Conservation (phyloP, 92 coral and sea anemone genomes). For the Zoanthus solanderi region DNA sequence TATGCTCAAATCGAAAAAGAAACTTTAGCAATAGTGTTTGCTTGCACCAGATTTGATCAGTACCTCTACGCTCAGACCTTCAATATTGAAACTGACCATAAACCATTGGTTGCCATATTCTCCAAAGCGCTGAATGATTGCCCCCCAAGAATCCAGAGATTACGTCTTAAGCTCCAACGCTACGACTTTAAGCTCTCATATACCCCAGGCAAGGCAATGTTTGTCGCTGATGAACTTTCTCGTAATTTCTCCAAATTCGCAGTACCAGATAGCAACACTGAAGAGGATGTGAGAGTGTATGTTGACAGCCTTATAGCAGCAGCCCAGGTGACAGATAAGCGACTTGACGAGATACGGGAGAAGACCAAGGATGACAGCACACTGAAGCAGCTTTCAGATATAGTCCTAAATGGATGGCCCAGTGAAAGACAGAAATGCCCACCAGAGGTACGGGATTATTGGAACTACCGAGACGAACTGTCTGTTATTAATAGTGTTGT, state of each 20-base stretch:
- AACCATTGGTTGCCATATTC: conserved; percentile 35
- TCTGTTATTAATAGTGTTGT: conserved; percentile 14
- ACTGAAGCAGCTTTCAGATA: conserved; percentile 28
- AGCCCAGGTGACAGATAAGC: conserved; percentile 15
- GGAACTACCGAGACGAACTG: conserved; percentile 50
- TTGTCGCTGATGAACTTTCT: conserved; percentile 16
- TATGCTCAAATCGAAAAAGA: conserved; percentile 44
- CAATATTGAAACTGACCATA: conserved; percentile 26
- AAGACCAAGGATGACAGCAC: conserved; percentile 39
- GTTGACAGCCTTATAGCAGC: conserved; percentile 14
- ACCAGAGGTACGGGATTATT: conserved; percentile 24
- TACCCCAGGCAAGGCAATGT: conserved; percentile 26
- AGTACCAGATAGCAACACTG: background rate
- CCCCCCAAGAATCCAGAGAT: conserved; percentile 22
- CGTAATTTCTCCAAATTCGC: background rate
- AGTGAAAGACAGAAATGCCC: conserved; percentile 31
- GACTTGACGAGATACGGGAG: conserved; percentile 27
- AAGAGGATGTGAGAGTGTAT: conserved; percentile 4
- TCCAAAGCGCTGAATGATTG: conserved; percentile 38
- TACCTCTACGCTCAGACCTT: conserved; percentile 30
- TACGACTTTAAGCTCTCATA: background rate
- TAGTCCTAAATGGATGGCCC: conserved; percentile 28
- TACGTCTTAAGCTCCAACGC: conserved; percentile 37
- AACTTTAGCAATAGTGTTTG: conserved; percentile 27
- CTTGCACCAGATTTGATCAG: conserved; percentile 42